phyloP scores from a whole-genome alignment of 2,797 vertebrate genomes.

The Cyclopterus lumpus region DNA sequence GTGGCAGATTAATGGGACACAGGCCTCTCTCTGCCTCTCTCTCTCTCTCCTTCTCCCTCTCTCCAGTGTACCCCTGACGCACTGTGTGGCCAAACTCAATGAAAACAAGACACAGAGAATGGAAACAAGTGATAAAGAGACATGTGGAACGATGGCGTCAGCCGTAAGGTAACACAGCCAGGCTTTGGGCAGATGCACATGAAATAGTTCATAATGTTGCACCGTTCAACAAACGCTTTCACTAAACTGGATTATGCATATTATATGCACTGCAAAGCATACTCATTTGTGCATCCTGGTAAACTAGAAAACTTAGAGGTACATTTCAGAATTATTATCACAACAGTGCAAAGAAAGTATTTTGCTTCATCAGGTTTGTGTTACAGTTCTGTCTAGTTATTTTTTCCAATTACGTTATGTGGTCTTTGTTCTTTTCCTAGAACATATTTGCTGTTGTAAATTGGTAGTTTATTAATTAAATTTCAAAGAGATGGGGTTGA shows the following conservation, averaged over 20 bases:
- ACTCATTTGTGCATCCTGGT: background rate
- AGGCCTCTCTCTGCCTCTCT: constrained; percentile 62
- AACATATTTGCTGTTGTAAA: background rate
- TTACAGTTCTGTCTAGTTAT: constrained; percentile 5
- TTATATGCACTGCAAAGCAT: no score
- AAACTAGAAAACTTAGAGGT: background rate
- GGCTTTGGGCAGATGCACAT: constrained; percentile 10
- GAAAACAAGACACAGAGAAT: constrained; percentile 71
- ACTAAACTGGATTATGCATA: background rate
- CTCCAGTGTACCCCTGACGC: constrained; percentile 53
- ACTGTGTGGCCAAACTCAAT: constrained; percentile 72
- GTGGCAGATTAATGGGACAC: constrained; percentile 79
- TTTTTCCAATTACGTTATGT: background rate
- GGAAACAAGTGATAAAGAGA: constrained; percentile 56
- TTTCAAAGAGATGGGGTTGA: background rate
- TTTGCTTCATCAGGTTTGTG: background rate
- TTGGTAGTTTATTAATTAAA: background rate
- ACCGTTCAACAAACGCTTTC: background rate
- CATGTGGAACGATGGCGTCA: constrained; percentile 23
- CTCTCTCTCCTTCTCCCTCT: constrained; percentile 26
- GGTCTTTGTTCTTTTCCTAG: no score
- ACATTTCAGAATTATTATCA: background rate
- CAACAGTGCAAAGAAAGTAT: background rate
- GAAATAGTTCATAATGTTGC: background rate
- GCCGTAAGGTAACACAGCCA: constrained; percentile 6